Conservation (phyloP, 2,113 vertebrate species). For the Nerophis ophidion region DNA sequence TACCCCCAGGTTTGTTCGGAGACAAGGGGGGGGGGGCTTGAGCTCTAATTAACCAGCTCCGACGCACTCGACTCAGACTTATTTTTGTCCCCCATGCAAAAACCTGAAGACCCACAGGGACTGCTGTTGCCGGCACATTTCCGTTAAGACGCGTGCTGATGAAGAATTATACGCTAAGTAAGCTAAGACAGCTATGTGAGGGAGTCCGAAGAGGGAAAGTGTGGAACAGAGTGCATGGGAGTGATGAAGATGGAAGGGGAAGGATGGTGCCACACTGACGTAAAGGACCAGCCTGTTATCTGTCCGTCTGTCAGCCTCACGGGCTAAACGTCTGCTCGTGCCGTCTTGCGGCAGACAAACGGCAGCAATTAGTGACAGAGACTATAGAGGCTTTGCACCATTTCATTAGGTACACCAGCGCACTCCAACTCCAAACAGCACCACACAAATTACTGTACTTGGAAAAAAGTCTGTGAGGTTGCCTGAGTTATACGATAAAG, state of each 20-base stretch:
- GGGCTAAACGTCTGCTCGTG: constrained; percentile 49
- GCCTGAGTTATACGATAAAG: no score
- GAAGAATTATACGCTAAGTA: constrained; percentile 30
- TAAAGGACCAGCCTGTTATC: constrained; percentile 42
- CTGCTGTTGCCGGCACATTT: constrained; percentile 16
- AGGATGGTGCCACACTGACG: constrained; percentile 34
- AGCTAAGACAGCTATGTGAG: constrained; percentile 40
- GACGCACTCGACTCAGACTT: constrained; percentile 14
- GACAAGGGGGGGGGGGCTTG: constrained; percentile 43
- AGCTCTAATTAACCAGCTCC: constrained; percentile 65
- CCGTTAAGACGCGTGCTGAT: constrained; percentile 19
- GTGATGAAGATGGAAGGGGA: constrained; percentile 60
- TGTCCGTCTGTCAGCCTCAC: constrained; percentile 35
- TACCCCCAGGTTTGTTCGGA: constrained; percentile 64
- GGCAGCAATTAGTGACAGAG: constrained; percentile 74
- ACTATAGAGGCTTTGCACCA: not conserved
- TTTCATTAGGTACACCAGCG: not conserved
- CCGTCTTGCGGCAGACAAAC: constrained; percentile 83
- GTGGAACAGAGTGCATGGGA: constrained; percentile 37
- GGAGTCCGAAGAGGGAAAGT: constrained; percentile 29
- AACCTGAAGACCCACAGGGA: not conserved
- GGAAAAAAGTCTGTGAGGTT: no score
- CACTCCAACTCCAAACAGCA: not conserved
- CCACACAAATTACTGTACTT: not conserved
- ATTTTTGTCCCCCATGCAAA: constrained; percentile 30